Percentiles rank a stretch among this genome's conserved stretches.
Evolutionary conservation across 2,797 vertebrate genomes (phyloP).

Genomic region (Tragopan temminckii): DNA sequence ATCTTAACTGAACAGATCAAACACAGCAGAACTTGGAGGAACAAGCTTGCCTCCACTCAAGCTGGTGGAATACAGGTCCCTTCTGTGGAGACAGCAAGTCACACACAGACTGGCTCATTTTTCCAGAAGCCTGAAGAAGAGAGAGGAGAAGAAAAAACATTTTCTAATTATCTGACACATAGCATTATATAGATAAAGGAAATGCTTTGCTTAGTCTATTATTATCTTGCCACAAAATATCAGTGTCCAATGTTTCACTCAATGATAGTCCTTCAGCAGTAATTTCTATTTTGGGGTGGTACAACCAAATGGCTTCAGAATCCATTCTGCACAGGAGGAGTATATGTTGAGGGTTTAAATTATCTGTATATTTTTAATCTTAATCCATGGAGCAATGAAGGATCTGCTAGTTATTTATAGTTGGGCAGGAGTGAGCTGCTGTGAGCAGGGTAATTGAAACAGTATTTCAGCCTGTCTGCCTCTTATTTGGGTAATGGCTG

Average conservation of each 20-base stretch:
- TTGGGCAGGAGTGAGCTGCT: slow-evolving; percentile 26
- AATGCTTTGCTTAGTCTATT: neutral
- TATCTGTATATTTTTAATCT: slow-evolving; percentile 54
- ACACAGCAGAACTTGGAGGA: neutral
- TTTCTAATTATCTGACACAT: slow-evolving; percentile 5
- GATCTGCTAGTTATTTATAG: slow-evolving; percentile 64
- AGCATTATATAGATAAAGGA: neutral
- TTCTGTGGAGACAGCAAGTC: neutral
- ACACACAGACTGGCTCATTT: neutral
- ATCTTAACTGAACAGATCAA: neutral
- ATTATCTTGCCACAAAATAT: slow-evolving; percentile 9
- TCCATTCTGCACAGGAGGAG: neutral
- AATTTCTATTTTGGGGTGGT: neutral
- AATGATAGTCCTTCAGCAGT: neutral
- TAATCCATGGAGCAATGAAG: slow-evolving; percentile 36
- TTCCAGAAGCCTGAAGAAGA: neutral
- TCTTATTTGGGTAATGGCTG: slow-evolving; percentile 54
- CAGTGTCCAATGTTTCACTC: neutral
- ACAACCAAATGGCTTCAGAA: neutral
- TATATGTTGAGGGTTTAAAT: neutral
- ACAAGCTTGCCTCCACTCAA: neutral
- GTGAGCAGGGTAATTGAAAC: slow-evolving; percentile 71
- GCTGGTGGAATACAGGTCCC: neutral
- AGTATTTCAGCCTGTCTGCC: slow-evolving; percentile 59
- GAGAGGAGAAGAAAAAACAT: neutral